Base-by-base conservation (phyloP, 2,113 vertebrate species). In the Anoura caudifer region DNA sequence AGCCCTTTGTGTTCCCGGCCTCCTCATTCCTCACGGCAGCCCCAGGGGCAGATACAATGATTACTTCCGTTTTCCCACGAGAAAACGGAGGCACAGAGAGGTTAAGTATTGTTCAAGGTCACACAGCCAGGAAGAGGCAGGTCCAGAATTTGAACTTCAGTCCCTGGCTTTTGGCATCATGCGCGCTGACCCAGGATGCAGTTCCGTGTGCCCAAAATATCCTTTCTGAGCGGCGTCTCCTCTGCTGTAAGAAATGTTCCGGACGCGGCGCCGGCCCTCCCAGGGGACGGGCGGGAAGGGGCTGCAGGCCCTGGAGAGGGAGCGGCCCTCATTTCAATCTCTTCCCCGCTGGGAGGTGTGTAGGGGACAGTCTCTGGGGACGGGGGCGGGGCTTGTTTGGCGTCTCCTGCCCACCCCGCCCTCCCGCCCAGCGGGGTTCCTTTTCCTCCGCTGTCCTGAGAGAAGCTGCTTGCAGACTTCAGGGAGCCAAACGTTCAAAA, bases 281-380 rank as follows among this genome's bases (percentile, higher is more conserved):
- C 4, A 1, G 50, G 87, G 19, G 4, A 0, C 2, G 10, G 20
- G 47, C 6, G 4, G 0, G 14, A 11, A 3, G 41, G 50, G 70
- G 17, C 54, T 10, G 4, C 36, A 4, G 56, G 56, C 9, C 45
- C 15, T 9, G n/a, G 19, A 28, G 8, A 3, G 4, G 6, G 22
- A 2, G 1, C 15, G 15, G 7, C 17, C 38, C n/a, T 31, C 5
- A 4, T 3, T 20, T n/a, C 2, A 0, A 2, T 50, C 56, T 54
- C 47, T 54, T n/a, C 7, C 13, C 38, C 45, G 3, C 65, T 24
- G 20, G 17, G 70, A 14, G 19, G 19, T 3, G 5, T 1, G n/a
- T n/a, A 3, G 20, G 14, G 47, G 38, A 26, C 20, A 36, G 17
- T 54, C 10, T 24, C 31, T 28, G 7, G 59, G 26, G 52, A 15